These are phyloP conservation scores for Acanthiza pusilla DNA, from an alignment of 2,797 vertebrate species.

Conservation along the genomic window DNA sequence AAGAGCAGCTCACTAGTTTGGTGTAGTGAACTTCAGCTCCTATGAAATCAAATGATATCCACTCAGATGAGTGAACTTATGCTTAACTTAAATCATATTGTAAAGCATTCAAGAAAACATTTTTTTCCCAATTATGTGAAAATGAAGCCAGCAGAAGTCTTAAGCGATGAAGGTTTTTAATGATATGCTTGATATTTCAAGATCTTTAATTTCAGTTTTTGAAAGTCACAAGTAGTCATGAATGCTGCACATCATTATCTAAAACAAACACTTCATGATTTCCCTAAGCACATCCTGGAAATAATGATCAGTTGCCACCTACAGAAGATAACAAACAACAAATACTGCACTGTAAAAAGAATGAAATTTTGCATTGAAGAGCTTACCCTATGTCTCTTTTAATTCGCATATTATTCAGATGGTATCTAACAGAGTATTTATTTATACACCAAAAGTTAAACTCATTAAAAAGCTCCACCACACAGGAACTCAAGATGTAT, in stretches of 20 bases:
- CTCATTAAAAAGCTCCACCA: conserved; percentile 31
- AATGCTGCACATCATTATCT: conserved; percentile 52
- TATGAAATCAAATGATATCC: conserved; percentile 37
- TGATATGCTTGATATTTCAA: conserved; percentile 42
- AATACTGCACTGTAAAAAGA: conserved; percentile 32
- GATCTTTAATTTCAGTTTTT: conserved; percentile 41
- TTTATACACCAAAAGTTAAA: conserved; percentile 30
- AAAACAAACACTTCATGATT: conserved; percentile 60
- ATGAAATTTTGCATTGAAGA: not conserved
- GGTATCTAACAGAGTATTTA: conserved; percentile 33
- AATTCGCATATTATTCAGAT: conserved; percentile 38
- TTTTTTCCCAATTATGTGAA: conserved; percentile 53
- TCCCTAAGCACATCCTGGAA: conserved; percentile 48
- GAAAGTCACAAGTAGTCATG: conserved; percentile 34
- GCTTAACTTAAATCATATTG: conserved; percentile 32
- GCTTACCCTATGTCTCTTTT: not conserved
- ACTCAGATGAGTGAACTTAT: conserved; percentile 45
- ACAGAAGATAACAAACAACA: conserved; percentile 52
- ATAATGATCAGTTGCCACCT: conserved; percentile 53
- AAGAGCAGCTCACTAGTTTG: not conserved
- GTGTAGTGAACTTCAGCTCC: not conserved
- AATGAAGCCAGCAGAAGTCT: conserved; percentile 44
- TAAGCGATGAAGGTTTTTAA: conserved; percentile 24
- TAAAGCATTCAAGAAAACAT: conserved; percentile 33
- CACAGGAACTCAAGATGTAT: not conserved